Conservation (phyloP, 2,113 vertebrate genomes). For the Carettochelys insculpta region DNA sequence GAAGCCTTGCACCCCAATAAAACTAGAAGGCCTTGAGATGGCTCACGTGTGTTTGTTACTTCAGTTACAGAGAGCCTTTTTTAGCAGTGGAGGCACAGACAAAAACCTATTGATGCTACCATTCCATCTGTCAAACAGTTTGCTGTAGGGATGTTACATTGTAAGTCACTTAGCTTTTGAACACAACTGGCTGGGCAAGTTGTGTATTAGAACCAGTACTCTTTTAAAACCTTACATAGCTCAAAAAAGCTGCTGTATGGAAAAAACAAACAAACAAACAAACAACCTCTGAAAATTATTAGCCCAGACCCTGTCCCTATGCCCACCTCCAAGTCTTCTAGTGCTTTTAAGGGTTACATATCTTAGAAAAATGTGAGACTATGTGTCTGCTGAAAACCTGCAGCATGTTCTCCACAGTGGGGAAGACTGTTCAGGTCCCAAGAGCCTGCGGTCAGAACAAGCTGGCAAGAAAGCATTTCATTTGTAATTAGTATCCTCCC, state of each 20-base stretch:
- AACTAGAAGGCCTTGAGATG: background rate
- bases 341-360: background rate
- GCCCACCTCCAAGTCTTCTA: background rate
- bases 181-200: background rate
- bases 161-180: background rate
- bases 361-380: no score
- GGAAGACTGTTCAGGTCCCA: background rate
- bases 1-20: background rate
- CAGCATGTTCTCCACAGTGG: background rate
- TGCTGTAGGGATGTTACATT: no score
- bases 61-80: background rate
- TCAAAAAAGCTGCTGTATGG: background rate
- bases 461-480: background rate
- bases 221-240: background rate
- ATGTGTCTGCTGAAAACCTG: background rate
- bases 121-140: background rate
- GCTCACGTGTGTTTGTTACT: background rate
- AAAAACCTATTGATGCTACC: background rate
- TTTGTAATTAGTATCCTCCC: background rate
- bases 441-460: background rate
- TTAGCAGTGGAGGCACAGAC: background rate
- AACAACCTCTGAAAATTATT: background rate
- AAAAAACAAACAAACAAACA: background rate
- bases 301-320: background rate
- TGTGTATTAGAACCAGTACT: background rate